Base-by-base conservation (phyloP, 2,888 invertebrate species). In the Thereva nobilitata region DNA sequence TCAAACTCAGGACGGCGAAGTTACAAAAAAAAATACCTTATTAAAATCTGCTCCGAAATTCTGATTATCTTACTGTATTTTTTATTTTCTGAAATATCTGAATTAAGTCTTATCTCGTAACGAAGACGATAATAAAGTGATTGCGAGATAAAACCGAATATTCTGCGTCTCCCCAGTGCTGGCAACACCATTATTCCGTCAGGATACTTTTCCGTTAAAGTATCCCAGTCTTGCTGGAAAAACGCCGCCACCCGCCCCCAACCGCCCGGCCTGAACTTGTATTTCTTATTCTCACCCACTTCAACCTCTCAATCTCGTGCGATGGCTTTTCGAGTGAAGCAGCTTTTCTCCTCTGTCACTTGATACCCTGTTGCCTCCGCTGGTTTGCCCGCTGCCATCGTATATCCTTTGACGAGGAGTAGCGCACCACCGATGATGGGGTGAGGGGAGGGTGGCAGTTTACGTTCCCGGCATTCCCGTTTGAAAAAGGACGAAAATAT, bases 291-390 rank as follows among this genome's bases (percentile, higher is more conserved):
- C 23, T 59, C 49, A 59, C 59, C 59, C 59, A 59, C 59, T 59
- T 59, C 35, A 59, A 44, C 37, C 59, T 49, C 45, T 59, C 59
- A 47, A 38, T 59, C 49, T 59, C 59, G 37, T 59, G 38, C 47
- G 8, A 47, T 47, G 23, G 49, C 47, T 38, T 47, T 59, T 47
- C 44, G 59, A 38, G 47, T 4, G 49, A 59, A 59, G 59, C 59
- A 59, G 59, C 59, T 59, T 59, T 59, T 59, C 59, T 59, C 59
- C 49, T 59, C 49, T 59, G 59, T 49, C 59, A 49, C 49, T 59
- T 59, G 59, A 59, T 59, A 59, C 59, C 59, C 59, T 45, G 59
- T 49, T 59, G 59, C 47, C 59, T 45, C 37, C 23, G 23, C 23
- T 23, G 23, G 23, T 23, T 23, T 23, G 23, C 23, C 52, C 35